Evolutionary conservation across 2,888 invertebrate genomes (phyloP), one percentile per base, ranked within the genome.

Genomic region (Adineta ricciae): DNA sequence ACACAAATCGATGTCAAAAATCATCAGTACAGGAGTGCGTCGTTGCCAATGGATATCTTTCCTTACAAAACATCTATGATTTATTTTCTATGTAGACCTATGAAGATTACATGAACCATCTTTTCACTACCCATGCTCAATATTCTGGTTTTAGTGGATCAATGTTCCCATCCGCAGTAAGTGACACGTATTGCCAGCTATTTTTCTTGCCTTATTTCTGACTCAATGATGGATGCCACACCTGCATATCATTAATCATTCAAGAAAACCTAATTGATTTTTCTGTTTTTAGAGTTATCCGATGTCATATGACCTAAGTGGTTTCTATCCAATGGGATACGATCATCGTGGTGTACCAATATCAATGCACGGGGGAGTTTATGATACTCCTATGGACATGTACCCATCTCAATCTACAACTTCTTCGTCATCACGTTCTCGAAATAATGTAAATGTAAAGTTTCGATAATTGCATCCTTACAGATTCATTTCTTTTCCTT

Each of bases 31-130:
- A 21, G 73, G 73, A 5, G 73, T 73, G n/a, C n/a, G n/a, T n/a
- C n/a, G n/a, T n/a, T n/a, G n/a, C n/a, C n/a, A 73, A 24, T 36
- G 24, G 7, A 73, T 4, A 27, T 27, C 14, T 72, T 9, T 19
- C 14, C 27, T 72, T 24, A 11, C 27, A 16, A 72, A 32, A 11
- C 19, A 27, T 27, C n/a, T 24, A n/a, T 73, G 36, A 38, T 73
- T 9, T 3, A 11, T 73, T 73, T n/a, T 36, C 24, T 19, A 9
- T 73, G 21, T 41, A 73, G 73, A 73, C 73, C 36, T 73, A 41
- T 36, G 73, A 73, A 38, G 73, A 73, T 21, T 73, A 73, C 24
- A 73, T 73, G 73, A 73, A 38, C 24, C 73, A 73, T 73, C 38
- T 73, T 9, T 8, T 24, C 38, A 38, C 73, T 38, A 21, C 21